These are phyloP conservation scores for Gymnocypris eckloni DNA, from an alignment of 2,797 vertebrate genomes.

Conservation along the genomic window DNA sequence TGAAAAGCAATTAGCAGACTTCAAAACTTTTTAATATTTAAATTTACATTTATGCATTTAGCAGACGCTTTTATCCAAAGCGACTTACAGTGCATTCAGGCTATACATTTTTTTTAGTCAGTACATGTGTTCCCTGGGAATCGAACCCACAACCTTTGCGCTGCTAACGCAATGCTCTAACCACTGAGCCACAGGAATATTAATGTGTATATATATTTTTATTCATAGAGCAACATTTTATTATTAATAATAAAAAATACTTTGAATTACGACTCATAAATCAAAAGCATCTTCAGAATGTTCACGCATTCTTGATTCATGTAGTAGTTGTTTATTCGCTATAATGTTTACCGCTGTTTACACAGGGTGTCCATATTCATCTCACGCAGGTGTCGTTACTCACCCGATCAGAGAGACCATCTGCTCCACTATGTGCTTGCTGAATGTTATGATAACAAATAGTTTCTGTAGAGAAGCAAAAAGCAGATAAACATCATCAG, in stretches of 20 bases:
- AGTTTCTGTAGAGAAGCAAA: constrained; percentile 87
- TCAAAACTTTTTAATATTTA: no score
- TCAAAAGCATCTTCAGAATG: neutral
- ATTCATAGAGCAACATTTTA: neutral
- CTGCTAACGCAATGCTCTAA: no score
- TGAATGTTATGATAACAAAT: constrained; percentile 98
- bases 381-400: constrained; percentile 74
- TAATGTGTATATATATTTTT: neutral
- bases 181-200: no score
- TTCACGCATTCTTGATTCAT: neutral
- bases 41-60: no score
- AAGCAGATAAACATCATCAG: constrained; percentile 48
- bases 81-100: no score
- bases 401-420: constrained; percentile 98
- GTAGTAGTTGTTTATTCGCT: neutral
- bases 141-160: no score
- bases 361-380: neutral
- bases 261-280: neutral
- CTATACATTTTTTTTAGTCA: no score
- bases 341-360: neutral
- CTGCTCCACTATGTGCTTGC: constrained; percentile 99
- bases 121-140: no score
- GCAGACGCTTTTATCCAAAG: no score
- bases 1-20: no score
- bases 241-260: neutral